Percentiles rank a stretch among this genome's conserved stretches.
phyloP scores from a whole-genome alignment of 2,888 invertebrate genomes.

The Cyrtodaria siliqua region DNA sequence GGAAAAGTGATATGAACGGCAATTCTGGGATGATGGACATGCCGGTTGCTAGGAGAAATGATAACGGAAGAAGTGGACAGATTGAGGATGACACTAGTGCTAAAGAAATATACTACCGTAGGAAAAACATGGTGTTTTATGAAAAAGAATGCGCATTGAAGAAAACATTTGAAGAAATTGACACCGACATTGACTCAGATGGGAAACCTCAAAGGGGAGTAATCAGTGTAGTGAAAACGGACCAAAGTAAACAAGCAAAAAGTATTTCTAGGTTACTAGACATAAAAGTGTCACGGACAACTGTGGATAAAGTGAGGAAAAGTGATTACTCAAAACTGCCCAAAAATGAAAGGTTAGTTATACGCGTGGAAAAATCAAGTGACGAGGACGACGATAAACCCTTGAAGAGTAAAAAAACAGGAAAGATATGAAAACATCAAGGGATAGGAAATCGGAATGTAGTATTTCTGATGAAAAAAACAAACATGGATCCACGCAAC shows the following conservation, averaged over 20 bases:
- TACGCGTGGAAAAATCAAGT: slow-evolving; percentile 47
- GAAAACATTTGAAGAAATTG: slow-evolving; percentile 41
- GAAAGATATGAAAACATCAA: not conserved
- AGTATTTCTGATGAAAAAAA: slow-evolving; percentile 34
- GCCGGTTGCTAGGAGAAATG: not conserved
- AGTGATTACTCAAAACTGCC: slow-evolving; percentile 11
- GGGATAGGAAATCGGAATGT: not conserved
- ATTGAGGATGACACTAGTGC: slow-evolving; percentile 1
- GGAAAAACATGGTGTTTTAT: slow-evolving; percentile 38
- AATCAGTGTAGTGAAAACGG: slow-evolving; percentile 40
- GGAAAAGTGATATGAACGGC: too few relatives aligned
- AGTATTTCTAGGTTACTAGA: slow-evolving; percentile 42
- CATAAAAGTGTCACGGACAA: slow-evolving; percentile 38
- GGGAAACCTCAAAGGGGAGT: slow-evolving; percentile 25
- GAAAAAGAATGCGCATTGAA: slow-evolving; percentile 23
- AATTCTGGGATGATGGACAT: slow-evolving; percentile 13
- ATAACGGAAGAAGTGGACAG: not conserved
- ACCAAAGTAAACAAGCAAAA: slow-evolving; percentile 8
- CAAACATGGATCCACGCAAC: slow-evolving; percentile 14
- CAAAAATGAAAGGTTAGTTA: slow-evolving; percentile 46
- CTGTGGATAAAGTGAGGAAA: not conserved
- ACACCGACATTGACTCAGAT: slow-evolving; percentile 39
- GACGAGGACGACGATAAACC: slow-evolving; percentile 37
- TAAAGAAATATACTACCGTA: slow-evolving; percentile 23
- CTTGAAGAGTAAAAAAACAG: slow-evolving; percentile 20